A percentile compares a stretch with the other conserved stretches of the same genome.
Conservation (phyloP, 2,113 vertebrate species). For the Gorilla gorilla region DNA sequence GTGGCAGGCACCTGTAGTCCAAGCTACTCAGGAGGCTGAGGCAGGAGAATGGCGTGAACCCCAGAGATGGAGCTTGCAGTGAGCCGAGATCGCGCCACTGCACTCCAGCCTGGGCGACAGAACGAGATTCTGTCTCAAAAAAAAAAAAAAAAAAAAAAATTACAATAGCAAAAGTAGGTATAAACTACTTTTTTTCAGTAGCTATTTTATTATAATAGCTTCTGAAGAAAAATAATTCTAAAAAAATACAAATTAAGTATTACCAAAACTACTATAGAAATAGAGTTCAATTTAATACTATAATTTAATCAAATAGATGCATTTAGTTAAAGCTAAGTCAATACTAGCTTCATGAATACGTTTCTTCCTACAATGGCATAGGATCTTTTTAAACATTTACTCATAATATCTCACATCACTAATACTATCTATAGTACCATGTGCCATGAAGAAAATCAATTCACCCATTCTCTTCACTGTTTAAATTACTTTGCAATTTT, state of each 20-base stretch:
- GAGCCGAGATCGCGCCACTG: no score
- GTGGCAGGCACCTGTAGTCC: no score
- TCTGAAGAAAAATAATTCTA: neutral
- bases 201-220: neutral
- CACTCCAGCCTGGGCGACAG: no score
- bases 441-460: neutral
- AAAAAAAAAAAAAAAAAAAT: no score
- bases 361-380: neutral
- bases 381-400: neutral
- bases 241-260: neutral
- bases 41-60: no score
- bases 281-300: neutral
- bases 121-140: no score
- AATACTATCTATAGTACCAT: neutral
- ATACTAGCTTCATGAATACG: neutral
- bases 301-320: neutral
- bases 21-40: no score
- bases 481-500: neutral
- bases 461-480: neutral
- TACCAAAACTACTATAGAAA: neutral
- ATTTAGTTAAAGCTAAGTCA: neutral
- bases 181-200: neutral
- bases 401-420: neutral
- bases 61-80: no score
- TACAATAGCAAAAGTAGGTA: neutral